Base-by-base conservation (phyloP, 1,140 invertebrate genomes). In the Dendrolimus punctatus region DNA sequence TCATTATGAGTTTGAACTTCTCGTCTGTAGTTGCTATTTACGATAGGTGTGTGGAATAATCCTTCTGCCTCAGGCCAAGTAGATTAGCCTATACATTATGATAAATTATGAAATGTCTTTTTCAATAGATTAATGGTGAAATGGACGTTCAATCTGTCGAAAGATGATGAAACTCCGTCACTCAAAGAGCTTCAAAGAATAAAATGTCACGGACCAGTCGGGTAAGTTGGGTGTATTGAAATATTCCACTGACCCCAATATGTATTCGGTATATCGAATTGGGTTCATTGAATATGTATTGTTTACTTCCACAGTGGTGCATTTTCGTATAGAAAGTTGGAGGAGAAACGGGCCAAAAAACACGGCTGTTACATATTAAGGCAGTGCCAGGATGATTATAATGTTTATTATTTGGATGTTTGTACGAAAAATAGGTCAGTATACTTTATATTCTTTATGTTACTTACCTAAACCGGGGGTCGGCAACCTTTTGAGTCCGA, bases 61-160 rank as follows among this genome's bases (percentile, higher is more conserved):
- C n/a, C n/a, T n/a, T n/a, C n/a, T n/a, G n/a, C n/a, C n/a, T n/a
- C n/a, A n/a, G n/a, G n/a, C n/a, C n/a, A n/a, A n/a, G n/a, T n/a
- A n/a, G n/a, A n/a, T n/a, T n/a, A n/a, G n/a, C n/a, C n/a, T n/a
- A n/a, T n/a, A n/a, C 23, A 23, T 23, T n/a, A n/a, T n/a, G n/a
- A n/a, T n/a, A n/a, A n/a, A n/a, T n/a, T 44, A 45, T 45, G 6
- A 0, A 9, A 44, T 23, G 8, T 46, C 40, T 49, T 40, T 55
- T 46, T 55, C 57, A 54, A 40, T 44, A 91, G 96, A 65, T 87
- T 97, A 49, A 92, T 92, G 54, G 91, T 93, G 36, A 96, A 95
- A 85, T 97, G 95, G 95, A 96, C 92, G 38, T 95, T 95, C 72
- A 95, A 97, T 87, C 85, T 97, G 45, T 97, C 95, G 73, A 91